Percentiles rank a stretch among this genome's conserved stretches.
These are phyloP conservation scores for Dexiosoma caninum DNA, from an alignment of 2,888 invertebrate species.

Conservation along the genomic window DNA sequence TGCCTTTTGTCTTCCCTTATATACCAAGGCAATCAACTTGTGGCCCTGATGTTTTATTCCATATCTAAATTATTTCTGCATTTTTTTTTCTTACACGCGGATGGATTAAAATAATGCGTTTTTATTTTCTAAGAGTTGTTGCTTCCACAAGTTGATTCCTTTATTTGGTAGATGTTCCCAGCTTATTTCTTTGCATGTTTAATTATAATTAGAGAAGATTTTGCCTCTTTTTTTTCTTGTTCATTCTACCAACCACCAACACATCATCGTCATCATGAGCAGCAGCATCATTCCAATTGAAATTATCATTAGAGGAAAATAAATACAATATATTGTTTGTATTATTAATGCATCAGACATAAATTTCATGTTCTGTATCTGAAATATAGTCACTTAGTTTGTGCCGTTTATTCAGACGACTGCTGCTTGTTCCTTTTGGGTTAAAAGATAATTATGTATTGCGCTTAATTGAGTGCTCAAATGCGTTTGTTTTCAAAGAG, in stretches of 20 bases:
- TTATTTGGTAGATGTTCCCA: slow-evolving; percentile 11
- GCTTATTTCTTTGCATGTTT: slow-evolving; percentile 61
- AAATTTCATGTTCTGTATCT: slow-evolving; percentile 41
- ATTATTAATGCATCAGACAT: slow-evolving; percentile 17
- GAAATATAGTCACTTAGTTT: not conserved
- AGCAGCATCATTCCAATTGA: slow-evolving; percentile 23
- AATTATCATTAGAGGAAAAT: slow-evolving; percentile 52
- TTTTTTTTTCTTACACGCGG: slow-evolving; percentile 43
- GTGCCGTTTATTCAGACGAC: slow-evolving; percentile 1
- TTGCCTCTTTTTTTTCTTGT: slow-evolving; percentile 19
- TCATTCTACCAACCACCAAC: slow-evolving; percentile 10
- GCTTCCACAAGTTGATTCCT: slow-evolving; percentile 23
- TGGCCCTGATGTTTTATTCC: slow-evolving; percentile 6
- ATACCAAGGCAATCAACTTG: slow-evolving; percentile 30
- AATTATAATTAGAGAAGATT: slow-evolving; percentile 59
- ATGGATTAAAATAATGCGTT: slow-evolving; percentile 62
- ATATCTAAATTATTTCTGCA: slow-evolving; percentile 19
- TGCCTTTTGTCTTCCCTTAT: not conserved
- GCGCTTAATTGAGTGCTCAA: slow-evolving; percentile 63
- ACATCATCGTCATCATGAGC: slow-evolving; percentile 13
- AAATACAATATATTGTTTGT: slow-evolving; percentile 12
- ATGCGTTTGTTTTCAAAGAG: slow-evolving; percentile 60
- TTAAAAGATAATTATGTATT: slow-evolving; percentile 60
- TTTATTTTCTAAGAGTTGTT: slow-evolving; percentile 49
- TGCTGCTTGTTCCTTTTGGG: slow-evolving; percentile 41